Evolutionary conservation across 2,113 vertebrate species (phyloP).

Genomic region (Seriola dumerili): DNA sequence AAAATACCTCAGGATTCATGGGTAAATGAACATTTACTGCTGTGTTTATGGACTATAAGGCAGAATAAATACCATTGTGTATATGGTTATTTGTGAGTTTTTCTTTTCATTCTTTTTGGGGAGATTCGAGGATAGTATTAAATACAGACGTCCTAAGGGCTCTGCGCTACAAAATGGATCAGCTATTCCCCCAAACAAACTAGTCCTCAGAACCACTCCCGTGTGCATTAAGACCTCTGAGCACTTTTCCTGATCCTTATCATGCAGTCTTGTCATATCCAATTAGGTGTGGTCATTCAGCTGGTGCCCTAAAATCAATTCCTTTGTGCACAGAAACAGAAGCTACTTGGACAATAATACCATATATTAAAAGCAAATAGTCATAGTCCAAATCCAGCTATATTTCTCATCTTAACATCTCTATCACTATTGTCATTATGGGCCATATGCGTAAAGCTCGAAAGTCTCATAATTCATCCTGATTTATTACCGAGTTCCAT

Average conservation of each 20-base stretch:
- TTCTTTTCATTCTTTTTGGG: not conserved
- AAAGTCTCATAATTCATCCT: constrained; percentile 37
- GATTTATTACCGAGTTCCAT: constrained; percentile 48
- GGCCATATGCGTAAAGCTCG: not conserved
- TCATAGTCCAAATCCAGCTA: not conserved
- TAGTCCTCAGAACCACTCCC: constrained; percentile 7
- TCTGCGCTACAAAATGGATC: not conserved
- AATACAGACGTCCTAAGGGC: not conserved
- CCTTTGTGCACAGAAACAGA: constrained; percentile 44
- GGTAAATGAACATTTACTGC: not conserved
- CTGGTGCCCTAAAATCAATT: constrained; percentile 51
- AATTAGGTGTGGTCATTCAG: constrained; percentile 69
- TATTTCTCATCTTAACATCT: not conserved
- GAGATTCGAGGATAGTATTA: not conserved
- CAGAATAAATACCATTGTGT: not conserved
- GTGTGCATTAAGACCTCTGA: constrained; percentile 31
- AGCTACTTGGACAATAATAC: not conserved
- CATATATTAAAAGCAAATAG: not conserved
- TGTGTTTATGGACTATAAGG: not conserved
- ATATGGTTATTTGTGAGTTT: not conserved
- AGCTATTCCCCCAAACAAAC: not conserved
- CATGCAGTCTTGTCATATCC: constrained; percentile 52
- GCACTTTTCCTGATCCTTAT: constrained; percentile 49
- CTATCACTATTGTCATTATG: constrained; percentile 5
- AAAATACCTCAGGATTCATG: not conserved